phyloP scores from a whole-genome alignment of 2,113 vertebrate genomes.

The Myotis yumanensis region DNA sequence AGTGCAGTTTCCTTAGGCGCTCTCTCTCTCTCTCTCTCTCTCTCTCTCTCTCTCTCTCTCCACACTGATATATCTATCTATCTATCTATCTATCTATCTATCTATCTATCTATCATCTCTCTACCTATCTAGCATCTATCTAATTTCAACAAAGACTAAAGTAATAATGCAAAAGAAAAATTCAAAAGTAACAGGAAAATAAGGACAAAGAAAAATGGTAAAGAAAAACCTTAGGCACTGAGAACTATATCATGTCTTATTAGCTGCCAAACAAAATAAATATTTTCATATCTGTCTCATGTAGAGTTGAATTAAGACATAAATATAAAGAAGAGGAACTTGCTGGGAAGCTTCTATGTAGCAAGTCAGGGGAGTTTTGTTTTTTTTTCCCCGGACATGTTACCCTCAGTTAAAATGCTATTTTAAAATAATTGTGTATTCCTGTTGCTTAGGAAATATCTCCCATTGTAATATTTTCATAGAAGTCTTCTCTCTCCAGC shows the following conservation, averaged over 20 bases:
- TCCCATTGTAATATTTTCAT: background rate
- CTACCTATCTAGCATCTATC: too few species aligned
- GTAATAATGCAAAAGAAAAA: conserved; percentile 3
- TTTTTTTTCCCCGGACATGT: background rate
- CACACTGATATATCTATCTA: background rate
- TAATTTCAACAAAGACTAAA: background rate
- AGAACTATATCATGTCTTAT: background rate
- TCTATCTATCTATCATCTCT: too few species aligned
- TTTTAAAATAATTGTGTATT: background rate
- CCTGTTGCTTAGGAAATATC: background rate
- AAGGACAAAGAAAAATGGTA: background rate
- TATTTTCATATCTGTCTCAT: background rate
- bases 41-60: background rate
- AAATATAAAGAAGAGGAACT: background rate
- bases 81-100: too few species aligned
- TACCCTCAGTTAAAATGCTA: background rate
- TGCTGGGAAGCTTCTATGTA: background rate
- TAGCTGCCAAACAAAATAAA: background rate
- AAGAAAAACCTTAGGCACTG: background rate
- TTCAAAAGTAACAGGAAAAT: background rate
- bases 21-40: background rate
- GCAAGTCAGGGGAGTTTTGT: background rate
- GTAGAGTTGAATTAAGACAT: background rate
- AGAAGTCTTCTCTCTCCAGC: background rate
- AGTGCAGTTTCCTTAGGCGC: background rate